These are phyloP conservation scores for Polydesmus complanatus DNA, from an alignment of 2,888 invertebrate genomes.

Conservation along the genomic window DNA sequence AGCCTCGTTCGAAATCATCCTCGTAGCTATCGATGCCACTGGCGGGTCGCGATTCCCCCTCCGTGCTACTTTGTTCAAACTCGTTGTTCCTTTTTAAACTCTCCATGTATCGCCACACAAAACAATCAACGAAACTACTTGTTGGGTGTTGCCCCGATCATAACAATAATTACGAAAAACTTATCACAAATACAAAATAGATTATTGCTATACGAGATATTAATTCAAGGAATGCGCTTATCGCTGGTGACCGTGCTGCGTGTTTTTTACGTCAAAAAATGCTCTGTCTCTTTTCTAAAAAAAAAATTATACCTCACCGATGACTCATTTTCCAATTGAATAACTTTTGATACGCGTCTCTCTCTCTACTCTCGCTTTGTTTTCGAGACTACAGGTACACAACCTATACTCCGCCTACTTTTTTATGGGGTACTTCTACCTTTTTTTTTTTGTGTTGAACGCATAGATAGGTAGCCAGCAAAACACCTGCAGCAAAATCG, in stretches of 20 bases:
- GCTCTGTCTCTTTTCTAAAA: too few relatives aligned
- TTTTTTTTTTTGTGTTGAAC: too few relatives aligned
- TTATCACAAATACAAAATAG: too few relatives aligned
- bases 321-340: not conserved
- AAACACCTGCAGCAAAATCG: too few relatives aligned
- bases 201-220: not conserved
- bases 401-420: not conserved
- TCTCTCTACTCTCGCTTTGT: not conserved
- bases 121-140: not conserved
- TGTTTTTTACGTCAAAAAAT: too few relatives aligned
- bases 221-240: not conserved
- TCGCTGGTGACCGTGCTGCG: too few relatives aligned
- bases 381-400: not conserved
- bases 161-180: not conserved
- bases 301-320: not conserved
- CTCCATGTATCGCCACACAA: not conserved
- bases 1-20: conserved; percentile 12
- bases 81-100: not conserved
- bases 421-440: too few relatives aligned
- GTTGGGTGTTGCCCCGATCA: not conserved
- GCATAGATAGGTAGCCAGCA: too few relatives aligned
- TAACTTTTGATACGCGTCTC: not conserved
- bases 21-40: conserved; percentile 12
- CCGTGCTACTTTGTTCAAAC: conserved; percentile 2
- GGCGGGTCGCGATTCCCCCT: conserved; percentile 8